Evolutionary conservation across 2,888 invertebrate genomes (phyloP), one percentile per base, ranked within the genome.

Genomic region (Drosophila eohydei): DNA sequence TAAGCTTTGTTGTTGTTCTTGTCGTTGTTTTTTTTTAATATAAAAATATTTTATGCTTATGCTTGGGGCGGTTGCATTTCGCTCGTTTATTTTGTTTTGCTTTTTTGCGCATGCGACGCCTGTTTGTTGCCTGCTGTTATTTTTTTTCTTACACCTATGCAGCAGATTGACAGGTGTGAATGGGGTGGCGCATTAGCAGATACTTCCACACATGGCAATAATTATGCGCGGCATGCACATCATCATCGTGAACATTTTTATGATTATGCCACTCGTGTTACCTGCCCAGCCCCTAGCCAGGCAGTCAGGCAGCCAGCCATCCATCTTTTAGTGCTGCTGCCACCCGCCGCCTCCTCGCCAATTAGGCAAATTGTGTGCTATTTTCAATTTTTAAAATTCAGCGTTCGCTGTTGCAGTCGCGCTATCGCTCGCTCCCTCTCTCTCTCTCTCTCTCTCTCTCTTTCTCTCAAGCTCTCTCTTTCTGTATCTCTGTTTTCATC

Each of bases 331-430:
- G 28, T 55, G 34, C 36, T 21, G 12, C 51, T 41, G 28, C 54
- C 21, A 11, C 43, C 51, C 36, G 75, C 76, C 36, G 75, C 77
- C 66, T 72, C 78, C 77, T 21, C 79, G 88, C 87, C 92, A 92
- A 92, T 92, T 92, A 92, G 92, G 89, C 84, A 91, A 92, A 92
- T 92, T 91, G 91, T 92, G 91, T 91, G 90, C 91, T 88, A 92
- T 92, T 92, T 91, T 79, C 83, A 92, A 90, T 91, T 91, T 91
- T 80, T 67, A 60, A 87, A 86, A 80, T 82, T 86, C 77, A 85
- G 74, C 85, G 78, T 75, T 63, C 58, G 64, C 60, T 55, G 14
- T 61, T 41, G 51, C 61, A 46, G 40, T 55, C 54, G 2, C 30
- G 14, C 48, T 48, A 16, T 3, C 7, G n/a, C 38, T 44, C 51